Base-by-base conservation (phyloP, 2,113 vertebrate species). In the Nothocercus julius region DNA sequence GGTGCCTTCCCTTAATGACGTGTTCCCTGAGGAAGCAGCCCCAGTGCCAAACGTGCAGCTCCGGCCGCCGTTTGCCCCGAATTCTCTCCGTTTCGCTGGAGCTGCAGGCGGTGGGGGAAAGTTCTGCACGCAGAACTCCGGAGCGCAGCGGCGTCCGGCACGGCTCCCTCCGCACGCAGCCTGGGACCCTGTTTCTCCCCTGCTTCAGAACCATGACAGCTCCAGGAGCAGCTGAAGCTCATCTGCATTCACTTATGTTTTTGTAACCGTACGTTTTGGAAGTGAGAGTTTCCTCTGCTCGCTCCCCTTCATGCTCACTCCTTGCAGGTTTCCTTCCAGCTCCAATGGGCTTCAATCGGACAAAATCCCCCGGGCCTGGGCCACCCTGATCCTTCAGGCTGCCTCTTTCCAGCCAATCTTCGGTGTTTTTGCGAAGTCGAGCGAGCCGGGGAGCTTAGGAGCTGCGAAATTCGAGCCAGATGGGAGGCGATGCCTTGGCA, bases 241-340 rank as follows among this genome's bases (percentile, higher is more conserved):
- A 49, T 40, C 7, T 75, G 72, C 49, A 61, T 72, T 96, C 38
- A 21, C 4, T 92, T 58, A 8, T 32, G 73, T 51, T 73, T 22
- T 34, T 30, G 17, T 58, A 58, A 58, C 0, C 0, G 8, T 45
- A 36, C 5, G 12, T 4, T 90, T 91, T 62, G 19, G 30, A 63
- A 38, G 38, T 22, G 51, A 28, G 53, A 21, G 6, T 38, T 28
- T 63, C 0, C 8, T 82, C 82, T 73, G 32, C 21, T 80, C 53
- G 9, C 5, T 69, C 6, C 13, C 19, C 8, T 4, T 47, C 2
- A 1, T n/a, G 9, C 34, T 36, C 42, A 6, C 13, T 21, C 14
- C 9, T 19, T 69, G 22, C 6, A 11, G 6, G 34, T 62, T 91
- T 70, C 40, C 8, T 58, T 70, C 36, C 7, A 64, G n/a, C 4